Evolutionary conservation across 2,797 vertebrate species (phyloP).

Genomic region (Chloroceryle amazona): DNA sequence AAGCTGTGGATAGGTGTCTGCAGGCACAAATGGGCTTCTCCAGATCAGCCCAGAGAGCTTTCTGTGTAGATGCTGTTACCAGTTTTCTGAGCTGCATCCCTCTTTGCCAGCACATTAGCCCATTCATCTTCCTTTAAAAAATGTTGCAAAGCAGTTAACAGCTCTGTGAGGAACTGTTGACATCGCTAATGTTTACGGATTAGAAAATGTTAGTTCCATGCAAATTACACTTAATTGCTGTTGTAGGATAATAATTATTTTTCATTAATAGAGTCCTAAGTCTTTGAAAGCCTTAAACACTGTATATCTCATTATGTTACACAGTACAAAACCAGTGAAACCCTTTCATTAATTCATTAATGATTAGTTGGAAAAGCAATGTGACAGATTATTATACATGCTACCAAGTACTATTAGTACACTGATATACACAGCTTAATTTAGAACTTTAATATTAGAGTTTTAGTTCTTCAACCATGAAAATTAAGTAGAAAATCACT

Average conservation of each 20-base stretch:
- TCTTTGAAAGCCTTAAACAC: slow-evolving; percentile 76
- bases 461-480: slow-evolving; percentile 65
- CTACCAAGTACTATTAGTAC: slow-evolving; percentile 58
- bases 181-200: slow-evolving; percentile 69
- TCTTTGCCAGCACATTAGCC: not conserved
- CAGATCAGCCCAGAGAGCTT: not conserved
- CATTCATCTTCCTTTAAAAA: slow-evolving; percentile 12
- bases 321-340: slow-evolving; percentile 59
- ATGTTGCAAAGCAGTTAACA: slow-evolving; percentile 2
- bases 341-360: slow-evolving; percentile 73
- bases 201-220: slow-evolving; percentile 65
- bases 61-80: not conserved
- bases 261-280: slow-evolving; percentile 73
- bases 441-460: slow-evolving; percentile 67
- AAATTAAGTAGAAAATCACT: slow-evolving; percentile 68
- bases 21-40: not conserved
- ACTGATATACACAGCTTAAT: slow-evolving; percentile 71
- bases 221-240: slow-evolving; percentile 75
- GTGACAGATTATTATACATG: slow-evolving; percentile 67
- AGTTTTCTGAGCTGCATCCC: not conserved
- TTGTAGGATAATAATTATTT: slow-evolving; percentile 76
- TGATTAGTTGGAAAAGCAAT: slow-evolving; percentile 69
- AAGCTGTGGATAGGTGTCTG: not conserved
- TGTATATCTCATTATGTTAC: slow-evolving; percentile 70
- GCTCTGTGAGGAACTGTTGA: slow-evolving; percentile 58